Base-by-base conservation (phyloP, 1,140 invertebrate species). In the Diachasma alloeum region DNA sequence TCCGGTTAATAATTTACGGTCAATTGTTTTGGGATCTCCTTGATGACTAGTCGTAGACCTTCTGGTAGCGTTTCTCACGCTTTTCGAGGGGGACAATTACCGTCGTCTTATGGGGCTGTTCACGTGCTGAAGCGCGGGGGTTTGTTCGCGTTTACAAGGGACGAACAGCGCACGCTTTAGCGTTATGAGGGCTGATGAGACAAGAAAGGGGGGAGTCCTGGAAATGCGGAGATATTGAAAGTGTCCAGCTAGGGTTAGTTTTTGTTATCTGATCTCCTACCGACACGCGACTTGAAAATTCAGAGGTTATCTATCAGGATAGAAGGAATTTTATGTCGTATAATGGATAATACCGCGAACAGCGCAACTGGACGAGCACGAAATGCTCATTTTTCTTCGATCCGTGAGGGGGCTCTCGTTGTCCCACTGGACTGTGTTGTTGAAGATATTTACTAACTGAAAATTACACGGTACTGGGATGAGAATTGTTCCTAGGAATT, bases 291-390 rank as follows among this genome's bases (percentile, higher is more conserved):
- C 85, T 85, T 80, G 79, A 80, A 73, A 72, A 75, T 78, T 79
- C 59, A 74, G 87, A 88, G 88, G 80, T 81, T 89, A 89, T 90
- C 87, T 76, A 72, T 66, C 67, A 53, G 83, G 82, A 87, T 87
- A 83, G 86, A 88, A 89, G 86, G 83, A 89, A 89, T 86, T 87
- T 88, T 86, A 87, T 88, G 86, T 85, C 87, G 83, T 87, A 85
- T 87, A 88, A 87, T 87, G 86, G 17, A 37, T 68, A 63, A 63
- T 63, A 63, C 59, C 19, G 59, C 59, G 24, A 31, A 63, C 59
- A 1, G 48, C 17, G 0, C 1, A n/a, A 53, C 48, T 53, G 48
- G 17, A 53, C 48, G 15, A n/a, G 48, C 48, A 63, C 59, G 59
- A 26, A 63, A 63, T 24, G 19, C 22, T 26, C 59, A 63, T 63